These are phyloP conservation scores for Acropternis orthonyx DNA, from an alignment of 2,797 vertebrate genomes.

Conservation along the genomic window DNA sequence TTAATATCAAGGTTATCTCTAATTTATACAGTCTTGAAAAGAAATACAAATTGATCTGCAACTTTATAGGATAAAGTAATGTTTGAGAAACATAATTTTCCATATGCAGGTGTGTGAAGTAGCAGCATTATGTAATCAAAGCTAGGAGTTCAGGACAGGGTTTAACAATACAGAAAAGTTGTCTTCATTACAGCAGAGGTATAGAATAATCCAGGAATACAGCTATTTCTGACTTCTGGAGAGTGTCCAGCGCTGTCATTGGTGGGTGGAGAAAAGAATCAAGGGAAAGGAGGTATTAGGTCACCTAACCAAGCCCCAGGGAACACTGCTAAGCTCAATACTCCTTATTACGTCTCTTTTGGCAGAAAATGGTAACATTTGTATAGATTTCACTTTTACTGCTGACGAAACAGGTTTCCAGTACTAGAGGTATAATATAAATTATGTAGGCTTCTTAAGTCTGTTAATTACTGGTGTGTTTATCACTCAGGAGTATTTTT, in stretches of 20 bases:
- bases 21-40: background rate
- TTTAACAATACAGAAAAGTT: background rate
- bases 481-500: background rate
- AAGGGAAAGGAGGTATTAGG: conserved; percentile 33
- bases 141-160: background rate
- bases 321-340: background rate
- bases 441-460: background rate
- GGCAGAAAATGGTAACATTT: background rate
- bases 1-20: background rate
- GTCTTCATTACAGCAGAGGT: background rate
- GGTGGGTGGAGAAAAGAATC: background rate
- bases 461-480: background rate
- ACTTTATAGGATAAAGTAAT: rapidly evolving
- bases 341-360: background rate
- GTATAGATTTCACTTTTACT: background rate
- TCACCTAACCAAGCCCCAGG: conserved; percentile 10
- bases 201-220: background rate
- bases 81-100: background rate
- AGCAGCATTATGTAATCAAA: background rate
- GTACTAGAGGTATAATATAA: background rate
- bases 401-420: background rate
- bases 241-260: background rate
- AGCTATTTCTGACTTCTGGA: conserved; percentile 34
- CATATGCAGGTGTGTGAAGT: background rate
- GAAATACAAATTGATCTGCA: background rate